phyloP scores from a whole-genome alignment of 2,797 vertebrate species.

The Tamandua tetradactyla region DNA sequence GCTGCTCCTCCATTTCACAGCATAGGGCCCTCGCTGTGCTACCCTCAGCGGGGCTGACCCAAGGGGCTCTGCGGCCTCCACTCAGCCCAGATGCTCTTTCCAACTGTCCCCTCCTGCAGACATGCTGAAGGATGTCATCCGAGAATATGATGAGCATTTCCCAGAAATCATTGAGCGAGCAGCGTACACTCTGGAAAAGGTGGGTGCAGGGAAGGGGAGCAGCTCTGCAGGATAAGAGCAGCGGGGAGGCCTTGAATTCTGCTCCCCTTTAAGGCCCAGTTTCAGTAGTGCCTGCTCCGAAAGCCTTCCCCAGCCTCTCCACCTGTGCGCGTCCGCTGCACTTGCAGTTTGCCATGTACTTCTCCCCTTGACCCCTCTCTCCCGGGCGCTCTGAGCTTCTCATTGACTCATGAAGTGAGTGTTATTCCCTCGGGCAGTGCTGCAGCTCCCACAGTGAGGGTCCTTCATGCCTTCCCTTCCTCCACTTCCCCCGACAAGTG shows the following conservation, averaged over 20 bases:
- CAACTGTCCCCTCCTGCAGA: not conserved
- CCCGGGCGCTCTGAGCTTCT: not conserved
- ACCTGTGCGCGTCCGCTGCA: not conserved
- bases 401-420: not conserved
- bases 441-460: not conserved
- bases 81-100: not conserved
- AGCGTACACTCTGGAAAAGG: conserved; percentile 70
- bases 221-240: not conserved
- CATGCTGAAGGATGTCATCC: conserved; percentile 74
- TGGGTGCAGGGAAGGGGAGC: not conserved
- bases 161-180: conserved; percentile 68
- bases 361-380: not conserved
- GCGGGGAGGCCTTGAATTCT: not conserved
- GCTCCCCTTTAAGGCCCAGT: not conserved
- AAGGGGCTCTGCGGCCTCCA: not conserved
- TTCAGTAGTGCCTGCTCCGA: not conserved
- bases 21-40: not conserved
- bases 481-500: not conserved
- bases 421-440: not conserved
- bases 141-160: conserved; percentile 67
- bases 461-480: not conserved
- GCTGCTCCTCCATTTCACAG: too few species aligned
- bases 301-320: not conserved
- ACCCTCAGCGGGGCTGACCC: not conserved
- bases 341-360: not conserved